Evolutionary conservation across 2,888 invertebrate genomes (phyloP), one percentile per base, ranked within the genome.

Genomic region (Tenthredo mesomela): DNA sequence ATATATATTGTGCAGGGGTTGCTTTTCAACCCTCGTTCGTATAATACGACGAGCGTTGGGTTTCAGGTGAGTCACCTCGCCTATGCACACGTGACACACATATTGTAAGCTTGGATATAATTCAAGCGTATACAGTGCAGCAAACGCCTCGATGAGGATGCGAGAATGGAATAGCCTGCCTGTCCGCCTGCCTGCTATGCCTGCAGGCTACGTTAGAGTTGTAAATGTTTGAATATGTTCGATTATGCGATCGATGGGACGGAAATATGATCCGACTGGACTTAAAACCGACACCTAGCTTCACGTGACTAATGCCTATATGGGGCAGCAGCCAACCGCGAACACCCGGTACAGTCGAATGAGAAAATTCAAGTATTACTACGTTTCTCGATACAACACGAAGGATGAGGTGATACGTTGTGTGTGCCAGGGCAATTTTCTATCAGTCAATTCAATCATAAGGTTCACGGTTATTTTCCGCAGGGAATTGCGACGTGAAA

Each of bases 41-140:
- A 80, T 61, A 58, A 40, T 40, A 21, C 37, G 80, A 25, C 18
- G n/a, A 82, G 70, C 67, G 82, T 82, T 82, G 67, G 82, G 82
- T 82, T 82, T 82, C 82, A 82, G 82, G 82, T 82, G 82, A 82
- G 47, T 82, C 82, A 82, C 82, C 82, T 82, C 82, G 67, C 47
- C 82, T 67, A 47, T 82, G 58, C 65, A 67, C 67, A 54, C 80
- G 80, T 80, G 80, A 80, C 80, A 80, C 80, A 80, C 58, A 80
- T 80, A 80, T 61, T 58, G 40, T 33, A 15, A 18, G n/a, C 43
- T 10, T 4, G 43, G 40, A n/a, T 73, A 73, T 43, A 25, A 73
- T 73, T 43, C 40, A 21, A 25, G 73, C 40, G 40, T 54, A 54
- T 54, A 54, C n/a, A 37, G 77, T 54, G 77, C 77, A 77, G 77